Evolutionary conservation across 2,113 vertebrate species (phyloP), one percentile per base, ranked within the genome.

Genomic region (Dasyornis broadbenti): DNA sequence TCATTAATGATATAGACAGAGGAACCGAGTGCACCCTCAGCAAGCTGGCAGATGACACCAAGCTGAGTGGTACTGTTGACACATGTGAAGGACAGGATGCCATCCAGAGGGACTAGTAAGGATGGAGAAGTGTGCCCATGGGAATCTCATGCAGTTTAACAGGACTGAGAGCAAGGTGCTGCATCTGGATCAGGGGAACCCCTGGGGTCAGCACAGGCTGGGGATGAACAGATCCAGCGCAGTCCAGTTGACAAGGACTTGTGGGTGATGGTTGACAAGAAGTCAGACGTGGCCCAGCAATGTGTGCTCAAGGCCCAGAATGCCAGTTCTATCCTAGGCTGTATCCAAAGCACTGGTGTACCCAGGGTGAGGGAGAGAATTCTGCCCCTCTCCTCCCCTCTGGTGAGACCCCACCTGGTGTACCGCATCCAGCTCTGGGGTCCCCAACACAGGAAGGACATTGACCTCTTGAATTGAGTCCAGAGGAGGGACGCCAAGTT

Each of bases 321-420:
- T 27, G 9, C 21, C 40, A 79, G 3, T 26, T 28, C 5, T 61
- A 15, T 28, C 40, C 35, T 35, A 35, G 30, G 30, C 50, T 71
- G 49, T 35, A 71, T 35, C 21, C 49, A 54, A 15, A 56, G 30
- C 40, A n/a, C n/a, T n/a, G n/a, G n/a, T n/a, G n/a, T n/a, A n/a
- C n/a, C n/a, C n/a, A n/a, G 13, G n/a, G 21, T 0, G 0, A 64
- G 7, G 21, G 49, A 56, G 30, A 7, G 10, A 14, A 42, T 56
- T 64, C 30, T 49, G 14, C 6, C 20, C 11, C 40, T 63, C 57
- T 71, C 2, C 21, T 54, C 6, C 9, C 0, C 30, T 63, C 56
- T 63, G n/a, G 9, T 71, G 30, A 56, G 7, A 49, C 9, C 14
- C 26, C 16, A 35, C 24, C 30, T 40, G 35, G 16, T 63, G 7